Evolutionary conservation across 1,140 invertebrate species (phyloP), one percentile per base, ranked within the genome.

Genomic region (Drosophila pseudoobscura): DNA sequence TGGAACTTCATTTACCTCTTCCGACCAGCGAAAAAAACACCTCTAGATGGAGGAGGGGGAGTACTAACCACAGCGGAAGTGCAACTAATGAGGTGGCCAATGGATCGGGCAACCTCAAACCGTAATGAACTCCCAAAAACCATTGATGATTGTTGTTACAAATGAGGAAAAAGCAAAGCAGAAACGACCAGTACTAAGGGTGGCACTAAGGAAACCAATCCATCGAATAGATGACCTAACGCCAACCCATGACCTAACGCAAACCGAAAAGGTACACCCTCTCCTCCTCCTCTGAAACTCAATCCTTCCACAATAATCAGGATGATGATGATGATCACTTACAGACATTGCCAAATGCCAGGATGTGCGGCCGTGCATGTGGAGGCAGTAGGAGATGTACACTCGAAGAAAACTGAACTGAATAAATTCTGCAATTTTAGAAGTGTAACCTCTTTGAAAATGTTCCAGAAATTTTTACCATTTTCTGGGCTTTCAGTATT

Each of bases 71-170:
- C 64, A 69, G 26, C 46, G 35, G 66, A 69, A 69, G 52, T 69
- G 66, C 66, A 69, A 9, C 66, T 69, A 69, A 69, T 69, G 63
- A 69, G 64, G 64, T 69, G 66, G 62, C 51, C 66, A 69, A 39
- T 39, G 35, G 31, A 11, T 39, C 24, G 11, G 11, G 11, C 4
- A 39, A 57, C 35, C 63, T 45, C 63, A 69, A 44, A 29, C 54
- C 29, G 43, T 41, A 24, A 44, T 29, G 15, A 29, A 31, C 35
- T 56, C 56, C 49, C 35, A 43, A 69, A 24, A 8, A 6, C 17
- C 20, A 24, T 24, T 31, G 50, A 17, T 24, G 7, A 22, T 0
- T 3, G 11, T 46, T 7, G 17, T 17, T 4, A 46, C 8, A 17
- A 46, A 46, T 46, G 46, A 54, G 44, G 50, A 15, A 24, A 35